Percentiles rank a stretch among this genome's conserved stretches.
Conservation (phyloP, 1,140 invertebrate genomes). For the Drosophila dunni region DNA sequence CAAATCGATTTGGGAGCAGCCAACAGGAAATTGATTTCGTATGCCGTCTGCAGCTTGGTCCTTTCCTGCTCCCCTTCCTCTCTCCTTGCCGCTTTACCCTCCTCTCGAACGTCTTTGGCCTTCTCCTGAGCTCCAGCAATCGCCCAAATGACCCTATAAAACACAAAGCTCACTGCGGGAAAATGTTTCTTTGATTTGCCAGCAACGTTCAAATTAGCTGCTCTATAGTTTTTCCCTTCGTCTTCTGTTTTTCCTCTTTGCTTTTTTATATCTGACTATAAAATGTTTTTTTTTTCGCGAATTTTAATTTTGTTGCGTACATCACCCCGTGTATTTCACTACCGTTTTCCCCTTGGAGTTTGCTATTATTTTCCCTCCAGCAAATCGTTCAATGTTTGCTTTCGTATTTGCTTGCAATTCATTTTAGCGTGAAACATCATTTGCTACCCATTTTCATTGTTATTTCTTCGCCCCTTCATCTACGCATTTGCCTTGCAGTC, state of each 20-base stretch:
- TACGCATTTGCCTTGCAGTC: constrained; percentile 36
- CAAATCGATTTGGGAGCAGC: constrained; percentile 72
- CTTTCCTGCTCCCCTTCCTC: background rate
- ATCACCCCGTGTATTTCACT: background rate
- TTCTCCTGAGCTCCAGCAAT: background rate
- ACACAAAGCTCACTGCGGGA: constrained; percentile 54
- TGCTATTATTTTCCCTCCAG: constrained; percentile 33
- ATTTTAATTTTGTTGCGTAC: constrained; percentile 66
- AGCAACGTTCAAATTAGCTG: constrained; percentile 74
- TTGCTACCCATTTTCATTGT: constrained; percentile 35
- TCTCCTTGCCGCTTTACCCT: background rate
- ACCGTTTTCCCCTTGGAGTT: constrained; percentile 18
- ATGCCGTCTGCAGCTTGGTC: constrained; percentile 45
- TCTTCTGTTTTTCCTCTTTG: background rate
- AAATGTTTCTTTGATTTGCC: constrained; percentile 80
- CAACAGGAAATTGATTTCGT: constrained; percentile 76
- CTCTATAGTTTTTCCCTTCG: constrained; percentile 51
- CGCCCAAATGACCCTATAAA: constrained; percentile 72
- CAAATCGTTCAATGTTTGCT: constrained; percentile 66
- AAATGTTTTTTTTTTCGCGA: constrained; percentile 67
- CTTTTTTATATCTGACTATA: constrained; percentile 71
- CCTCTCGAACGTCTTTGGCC: background rate
- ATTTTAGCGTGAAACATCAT: constrained; percentile 73
- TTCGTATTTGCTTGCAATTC: constrained; percentile 68
- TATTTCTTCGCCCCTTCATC: constrained; percentile 1